Evolutionary conservation across 2,888 invertebrate genomes (phyloP).

Genomic region (Microctonus hyperodae): DNA sequence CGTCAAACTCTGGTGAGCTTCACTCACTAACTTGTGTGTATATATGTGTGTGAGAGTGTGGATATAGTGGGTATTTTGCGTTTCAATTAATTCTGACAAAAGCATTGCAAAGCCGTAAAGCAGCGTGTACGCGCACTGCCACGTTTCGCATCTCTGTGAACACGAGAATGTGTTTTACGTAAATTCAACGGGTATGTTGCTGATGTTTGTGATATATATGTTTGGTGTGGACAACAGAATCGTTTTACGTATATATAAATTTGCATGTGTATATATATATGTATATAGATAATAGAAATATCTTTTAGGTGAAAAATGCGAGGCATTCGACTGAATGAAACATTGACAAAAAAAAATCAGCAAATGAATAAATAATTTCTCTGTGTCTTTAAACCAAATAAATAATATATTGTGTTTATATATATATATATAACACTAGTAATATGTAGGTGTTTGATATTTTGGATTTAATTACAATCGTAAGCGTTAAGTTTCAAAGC

Average conservation of each 20-base stretch:
- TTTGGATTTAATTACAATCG: constrained; percentile 26
- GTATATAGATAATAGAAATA: neutral
- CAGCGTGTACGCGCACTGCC: constrained; percentile 17
- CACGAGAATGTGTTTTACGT: neutral
- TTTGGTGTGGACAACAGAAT: neutral
- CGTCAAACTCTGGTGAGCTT: constrained; percentile 48
- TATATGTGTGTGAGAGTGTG: constrained; percentile 39
- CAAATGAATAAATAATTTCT: too few species aligned
- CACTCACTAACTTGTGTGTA: constrained; percentile 31
- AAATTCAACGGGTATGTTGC: neutral
- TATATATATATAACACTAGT: too few species aligned
- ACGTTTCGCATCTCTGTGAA: constrained; percentile 18
- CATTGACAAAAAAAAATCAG: too few species aligned
- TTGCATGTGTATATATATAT: neutral
- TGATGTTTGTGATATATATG: neutral
- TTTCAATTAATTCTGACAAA: constrained; percentile 61
- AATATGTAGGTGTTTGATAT: neutral
- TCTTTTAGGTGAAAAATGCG: too few species aligned
- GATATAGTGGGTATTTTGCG: constrained; percentile 54
- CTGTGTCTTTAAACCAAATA: neutral
- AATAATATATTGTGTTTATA: neutral
- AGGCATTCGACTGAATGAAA: too few species aligned
- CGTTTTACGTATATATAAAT: neutral
- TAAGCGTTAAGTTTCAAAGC: constrained; percentile 36
- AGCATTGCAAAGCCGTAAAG: constrained; percentile 42